phyloP scores from a whole-genome alignment of 2,888 invertebrate genomes.

The Archips crataeganus region DNA sequence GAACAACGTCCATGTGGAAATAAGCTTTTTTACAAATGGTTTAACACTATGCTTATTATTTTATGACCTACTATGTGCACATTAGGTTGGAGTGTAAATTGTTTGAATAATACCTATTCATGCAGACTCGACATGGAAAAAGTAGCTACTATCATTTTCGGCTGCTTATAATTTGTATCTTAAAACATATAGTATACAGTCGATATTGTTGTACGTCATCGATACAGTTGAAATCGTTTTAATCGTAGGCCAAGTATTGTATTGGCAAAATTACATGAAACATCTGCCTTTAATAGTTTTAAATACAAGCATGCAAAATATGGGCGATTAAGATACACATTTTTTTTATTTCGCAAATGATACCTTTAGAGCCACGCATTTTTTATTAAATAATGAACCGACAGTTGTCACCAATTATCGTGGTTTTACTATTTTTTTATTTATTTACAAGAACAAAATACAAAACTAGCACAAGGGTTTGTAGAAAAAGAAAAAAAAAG shows the following conservation, averaged over 20 bases:
- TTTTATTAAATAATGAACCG: too few species aligned
- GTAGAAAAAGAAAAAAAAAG: too few species aligned
- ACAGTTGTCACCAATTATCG: too few species aligned
- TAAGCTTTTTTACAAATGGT: neutral
- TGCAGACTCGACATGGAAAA: neutral
- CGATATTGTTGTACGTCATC: neutral
- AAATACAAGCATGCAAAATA: conserved; percentile 46
- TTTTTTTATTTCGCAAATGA: neutral
- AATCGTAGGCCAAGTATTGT: neutral
- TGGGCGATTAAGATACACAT: conserved; percentile 12
- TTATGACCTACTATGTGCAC: conserved; percentile 29
- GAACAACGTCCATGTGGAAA: neutral
- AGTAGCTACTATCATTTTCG: neutral
- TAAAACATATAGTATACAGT: neutral
- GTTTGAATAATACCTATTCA: conserved; percentile 39
- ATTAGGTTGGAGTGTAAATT: conserved; percentile 39
- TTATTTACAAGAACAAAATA: too few species aligned
- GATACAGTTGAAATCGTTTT: neutral
- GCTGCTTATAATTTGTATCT: neutral
- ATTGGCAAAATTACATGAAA: conserved; percentile 52
- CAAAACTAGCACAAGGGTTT: too few species aligned
- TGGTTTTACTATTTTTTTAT: too few species aligned
- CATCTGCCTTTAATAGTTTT: conserved; percentile 51
- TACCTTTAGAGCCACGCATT: neutral
- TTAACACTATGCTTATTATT: conserved; percentile 32